A percentile compares a stretch with the other conserved stretches of the same genome.
These are phyloP conservation scores for Periophthalmus magnuspinnatus DNA, from an alignment of 2,797 vertebrate genomes.

Conservation along the genomic window DNA sequence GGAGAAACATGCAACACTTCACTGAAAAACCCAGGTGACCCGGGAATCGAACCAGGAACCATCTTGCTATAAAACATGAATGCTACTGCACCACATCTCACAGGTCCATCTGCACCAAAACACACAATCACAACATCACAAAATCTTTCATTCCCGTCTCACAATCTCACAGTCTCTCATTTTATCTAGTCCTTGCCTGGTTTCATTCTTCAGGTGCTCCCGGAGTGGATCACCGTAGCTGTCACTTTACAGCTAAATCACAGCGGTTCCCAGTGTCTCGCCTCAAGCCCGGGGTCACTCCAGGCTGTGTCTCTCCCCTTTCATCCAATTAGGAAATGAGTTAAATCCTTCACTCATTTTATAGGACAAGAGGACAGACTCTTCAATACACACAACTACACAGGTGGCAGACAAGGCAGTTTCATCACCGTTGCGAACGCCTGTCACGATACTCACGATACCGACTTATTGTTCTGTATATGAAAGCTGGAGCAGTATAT, in stretches of 20 bases:
- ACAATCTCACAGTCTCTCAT: conserved; percentile 33
- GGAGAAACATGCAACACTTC: no score
- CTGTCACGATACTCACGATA: no score
- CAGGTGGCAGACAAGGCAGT: conserved; percentile 49
- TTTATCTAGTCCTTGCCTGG: conserved; percentile 37
- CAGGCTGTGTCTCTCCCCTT: conserved; percentile 64
- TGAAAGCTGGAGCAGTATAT: no score
- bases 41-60: no score
- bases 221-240: conserved; percentile 53
- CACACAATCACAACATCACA: not conserved
- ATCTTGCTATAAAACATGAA: no score
- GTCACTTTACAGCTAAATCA: conserved; percentile 73
- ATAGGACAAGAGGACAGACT: conserved; percentile 56
- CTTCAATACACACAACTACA: conserved; percentile 8
- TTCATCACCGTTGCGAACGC: conserved; percentile 76
- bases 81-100: not conserved
- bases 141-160: conserved; percentile 4
- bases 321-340: conserved; percentile 78
- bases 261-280: conserved; percentile 64
- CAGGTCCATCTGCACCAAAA: not conserved
- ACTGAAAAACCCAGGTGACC: no score
- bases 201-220: conserved; percentile 37
- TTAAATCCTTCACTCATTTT: conserved; percentile 69
- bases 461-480: no score
- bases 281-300: conserved; percentile 60